Percentiles rank a stretch among this genome's conserved stretches.
Evolutionary conservation across 2,888 invertebrate genomes (phyloP).

Genomic region (Amblyjoppa proteus): DNA sequence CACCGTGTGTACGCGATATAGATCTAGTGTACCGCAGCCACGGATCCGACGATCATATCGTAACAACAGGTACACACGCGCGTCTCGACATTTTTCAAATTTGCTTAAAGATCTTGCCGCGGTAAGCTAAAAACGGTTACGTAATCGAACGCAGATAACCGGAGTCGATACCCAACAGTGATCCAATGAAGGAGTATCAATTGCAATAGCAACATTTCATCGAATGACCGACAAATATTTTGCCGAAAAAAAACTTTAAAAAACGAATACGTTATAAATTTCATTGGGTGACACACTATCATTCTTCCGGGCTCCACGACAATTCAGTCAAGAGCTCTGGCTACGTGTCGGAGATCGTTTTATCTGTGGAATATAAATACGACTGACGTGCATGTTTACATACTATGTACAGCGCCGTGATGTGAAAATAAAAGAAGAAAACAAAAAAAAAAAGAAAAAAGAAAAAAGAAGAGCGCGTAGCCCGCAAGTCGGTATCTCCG

Average conservation of each 20-base stretch:
- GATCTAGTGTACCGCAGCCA: slow-evolving; percentile 15
- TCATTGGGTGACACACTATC: not conserved
- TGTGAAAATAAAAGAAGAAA: not conserved
- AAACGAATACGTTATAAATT: too few species aligned
- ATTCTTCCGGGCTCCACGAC: not conserved
- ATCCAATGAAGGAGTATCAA: not conserved
- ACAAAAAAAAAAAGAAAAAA: not conserved
- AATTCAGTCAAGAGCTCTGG: not conserved
- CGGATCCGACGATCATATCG: slow-evolving; percentile 24
- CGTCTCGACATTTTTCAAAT: slow-evolving; percentile 14
- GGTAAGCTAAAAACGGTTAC: too few species aligned
- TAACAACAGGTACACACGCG: slow-evolving; percentile 36
- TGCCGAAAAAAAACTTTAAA: not conserved
- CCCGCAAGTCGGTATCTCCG: slow-evolving; percentile 49
- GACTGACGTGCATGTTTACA: not conserved
- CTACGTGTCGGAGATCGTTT: not conserved
- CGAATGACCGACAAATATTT: not conserved
- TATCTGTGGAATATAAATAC: slow-evolving; percentile 11
- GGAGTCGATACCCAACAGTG: not conserved
- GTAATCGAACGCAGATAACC: not conserved
- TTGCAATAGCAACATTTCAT: not conserved
- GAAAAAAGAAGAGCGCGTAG: slow-evolving; percentile 13
- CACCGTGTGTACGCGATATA: slow-evolving; percentile 18
- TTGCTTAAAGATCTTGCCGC: slow-evolving; percentile 4
- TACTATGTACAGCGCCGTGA: not conserved